These are phyloP conservation scores for Stenchaetothrips biformis DNA, from an alignment of 2,888 invertebrate species.

Conservation along the genomic window DNA sequence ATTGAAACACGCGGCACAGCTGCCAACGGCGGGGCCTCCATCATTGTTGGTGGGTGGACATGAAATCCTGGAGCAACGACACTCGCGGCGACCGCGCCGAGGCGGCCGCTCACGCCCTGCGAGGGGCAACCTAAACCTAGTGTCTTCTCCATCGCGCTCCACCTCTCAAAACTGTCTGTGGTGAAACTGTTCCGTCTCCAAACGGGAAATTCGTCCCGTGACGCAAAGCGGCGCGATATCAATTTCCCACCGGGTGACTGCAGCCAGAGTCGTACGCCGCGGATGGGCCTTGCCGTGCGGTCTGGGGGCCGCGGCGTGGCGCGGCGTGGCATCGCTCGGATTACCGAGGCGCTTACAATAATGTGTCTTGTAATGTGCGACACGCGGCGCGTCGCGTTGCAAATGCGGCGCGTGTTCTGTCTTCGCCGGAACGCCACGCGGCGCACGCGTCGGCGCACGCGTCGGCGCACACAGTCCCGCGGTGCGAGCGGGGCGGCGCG, in stretches of 20 bases:
- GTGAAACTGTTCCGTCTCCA: no score
- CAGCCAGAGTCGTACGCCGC: no score
- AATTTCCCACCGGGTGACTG: no score
- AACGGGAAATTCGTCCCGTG: no score
- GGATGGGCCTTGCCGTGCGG: no score
- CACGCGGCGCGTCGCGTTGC: conserved; percentile 1
- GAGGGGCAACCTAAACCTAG: no score
- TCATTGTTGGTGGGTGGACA: neutral
- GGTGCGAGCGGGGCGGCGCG: neutral
- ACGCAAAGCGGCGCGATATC: no score
- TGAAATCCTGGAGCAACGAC: conserved; percentile 16
- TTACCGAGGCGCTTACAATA: conserved; percentile 24
- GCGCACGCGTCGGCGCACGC: neutral
- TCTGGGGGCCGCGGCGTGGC: neutral
- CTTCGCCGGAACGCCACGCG: neutral
- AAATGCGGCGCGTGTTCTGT: conserved; percentile 18
- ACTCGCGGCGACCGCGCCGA: no score
- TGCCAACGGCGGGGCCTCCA: neutral
- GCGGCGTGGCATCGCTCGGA: neutral
- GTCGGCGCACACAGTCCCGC: neutral
- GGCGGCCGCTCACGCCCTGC: no score
- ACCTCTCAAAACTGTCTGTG: no score
- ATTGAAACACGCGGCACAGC: neutral
- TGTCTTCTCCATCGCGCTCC: no score
- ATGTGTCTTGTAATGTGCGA: conserved; percentile 23